These are phyloP conservation scores for Emberiza fucata DNA, from an alignment of 2,113 vertebrate species.

Conservation along the genomic window DNA sequence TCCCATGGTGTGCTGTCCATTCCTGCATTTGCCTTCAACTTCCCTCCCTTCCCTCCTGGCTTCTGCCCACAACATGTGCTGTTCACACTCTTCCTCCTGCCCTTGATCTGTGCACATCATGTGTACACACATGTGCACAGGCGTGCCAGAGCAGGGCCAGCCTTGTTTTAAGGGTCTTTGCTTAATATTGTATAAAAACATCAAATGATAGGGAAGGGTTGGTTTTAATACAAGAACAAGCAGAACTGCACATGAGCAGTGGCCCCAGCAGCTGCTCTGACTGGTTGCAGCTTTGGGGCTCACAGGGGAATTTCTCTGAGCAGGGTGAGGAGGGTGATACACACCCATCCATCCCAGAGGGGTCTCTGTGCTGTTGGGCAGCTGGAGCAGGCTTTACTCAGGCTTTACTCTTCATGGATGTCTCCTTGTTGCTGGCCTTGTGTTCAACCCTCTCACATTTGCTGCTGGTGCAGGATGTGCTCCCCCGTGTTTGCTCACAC, in stretches of 20 bases:
- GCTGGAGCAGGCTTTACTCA: not conserved
- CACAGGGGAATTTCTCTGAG: not conserved
- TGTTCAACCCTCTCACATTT: not conserved
- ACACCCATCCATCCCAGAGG: accelerated
- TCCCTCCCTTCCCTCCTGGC: not conserved
- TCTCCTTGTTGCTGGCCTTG: not conserved
- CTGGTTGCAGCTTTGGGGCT: not conserved
- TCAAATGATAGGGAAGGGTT: accelerated
- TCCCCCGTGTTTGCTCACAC: not conserved
- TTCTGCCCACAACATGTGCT: not conserved
- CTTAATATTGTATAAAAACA: not conserved
- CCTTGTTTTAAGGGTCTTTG: not conserved
- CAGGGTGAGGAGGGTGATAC: not conserved
- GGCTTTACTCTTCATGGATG: not conserved
- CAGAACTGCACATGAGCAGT: not conserved
- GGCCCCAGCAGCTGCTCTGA: not conserved
- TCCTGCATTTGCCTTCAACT: not conserved
- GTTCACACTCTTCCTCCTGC: not conserved
- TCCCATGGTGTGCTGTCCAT: not conserved
- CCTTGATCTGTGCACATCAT: accelerated
- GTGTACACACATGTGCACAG: too few relatives aligned
- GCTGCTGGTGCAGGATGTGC: not conserved
- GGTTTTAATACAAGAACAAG: not conserved
- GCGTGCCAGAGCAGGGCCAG: not conserved
- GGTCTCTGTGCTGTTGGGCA: accelerated